Conservation (phyloP, 2,888 invertebrate genomes). For the Prosopocoilus inquinatus region DNA sequence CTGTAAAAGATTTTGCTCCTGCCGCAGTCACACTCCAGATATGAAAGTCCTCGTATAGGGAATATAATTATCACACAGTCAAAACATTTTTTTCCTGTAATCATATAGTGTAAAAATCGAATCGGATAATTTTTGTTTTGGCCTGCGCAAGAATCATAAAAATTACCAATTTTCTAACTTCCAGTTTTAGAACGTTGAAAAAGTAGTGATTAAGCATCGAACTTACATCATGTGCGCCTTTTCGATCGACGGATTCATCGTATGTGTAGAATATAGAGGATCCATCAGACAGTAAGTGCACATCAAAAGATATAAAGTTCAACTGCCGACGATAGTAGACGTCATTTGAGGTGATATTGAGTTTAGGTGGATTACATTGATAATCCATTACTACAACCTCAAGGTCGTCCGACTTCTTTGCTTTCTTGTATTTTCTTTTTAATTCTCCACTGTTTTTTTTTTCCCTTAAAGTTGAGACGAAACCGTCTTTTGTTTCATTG, state of each 20-base stretch:
- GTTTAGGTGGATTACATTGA: constrained; percentile 26
- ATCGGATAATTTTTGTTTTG: constrained; percentile 33
- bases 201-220: no score
- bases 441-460: no score
- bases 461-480: no score
- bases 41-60: no score
- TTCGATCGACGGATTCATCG: constrained; percentile 30
- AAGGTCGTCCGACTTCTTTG: no score
- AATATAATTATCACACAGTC: no score
- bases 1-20: no score
- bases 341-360: constrained; percentile 34
- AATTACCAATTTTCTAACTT: constrained; percentile 17
- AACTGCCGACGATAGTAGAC: no score
- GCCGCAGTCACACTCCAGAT: no score
- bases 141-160: constrained; percentile 33
- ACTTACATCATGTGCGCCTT: constrained; percentile 24
- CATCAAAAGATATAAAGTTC: constrained; percentile 30
- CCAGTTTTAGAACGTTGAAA: no score
- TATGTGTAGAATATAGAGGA: constrained; percentile 31
- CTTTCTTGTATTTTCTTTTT: constrained; percentile 25
- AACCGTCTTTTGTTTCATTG: no score
- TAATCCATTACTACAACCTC: constrained; percentile 25
- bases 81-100: no score
- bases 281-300: constrained; percentile 27
- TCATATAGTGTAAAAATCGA: neutral